phyloP scores from a whole-genome alignment of 2,888 invertebrate species.

The Dryobota labecula region DNA sequence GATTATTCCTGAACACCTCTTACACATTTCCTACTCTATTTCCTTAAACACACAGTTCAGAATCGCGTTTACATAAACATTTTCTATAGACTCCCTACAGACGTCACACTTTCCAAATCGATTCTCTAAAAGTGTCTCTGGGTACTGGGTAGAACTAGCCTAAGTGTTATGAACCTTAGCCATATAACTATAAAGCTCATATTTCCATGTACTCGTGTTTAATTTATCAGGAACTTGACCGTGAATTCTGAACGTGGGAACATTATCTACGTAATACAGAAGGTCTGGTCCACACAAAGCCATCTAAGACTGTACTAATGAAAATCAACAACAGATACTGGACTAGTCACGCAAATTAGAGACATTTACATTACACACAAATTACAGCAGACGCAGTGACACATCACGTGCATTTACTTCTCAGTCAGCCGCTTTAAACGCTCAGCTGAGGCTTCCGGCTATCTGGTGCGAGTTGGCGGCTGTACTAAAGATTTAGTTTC shows the following conservation, averaged over 20 bases:
- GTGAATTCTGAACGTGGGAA: constrained; percentile 32
- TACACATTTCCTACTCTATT: not conserved
- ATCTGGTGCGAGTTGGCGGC: not conserved
- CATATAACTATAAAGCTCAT: accelerated
- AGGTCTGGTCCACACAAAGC: not conserved
- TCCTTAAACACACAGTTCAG: constrained; percentile 1
- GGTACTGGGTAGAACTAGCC: not conserved
- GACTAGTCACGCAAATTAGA: not conserved
- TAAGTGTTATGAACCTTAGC: constrained; percentile 2
- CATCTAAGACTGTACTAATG: not conserved
- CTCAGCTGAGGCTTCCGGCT: too few relatives aligned
- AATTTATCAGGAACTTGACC: constrained; percentile 41
- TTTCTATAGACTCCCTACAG: constrained; percentile 20
- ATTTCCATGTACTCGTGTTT: not conserved
- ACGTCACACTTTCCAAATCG: constrained; percentile 44
- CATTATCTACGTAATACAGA: not conserved
- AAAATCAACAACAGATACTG: not conserved
- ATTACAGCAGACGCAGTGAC: not conserved
- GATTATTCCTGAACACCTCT: not conserved
- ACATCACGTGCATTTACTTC: not conserved
- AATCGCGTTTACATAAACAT: constrained; percentile 12
- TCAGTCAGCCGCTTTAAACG: not conserved
- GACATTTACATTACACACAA: not conserved
- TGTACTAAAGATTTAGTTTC: not conserved
- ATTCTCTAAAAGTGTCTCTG: constrained; percentile 31